Evolutionary conservation across 2,888 invertebrate species (phyloP), one percentile per base, ranked within the genome.

Genomic region (Drosophila neonasuta): DNA sequence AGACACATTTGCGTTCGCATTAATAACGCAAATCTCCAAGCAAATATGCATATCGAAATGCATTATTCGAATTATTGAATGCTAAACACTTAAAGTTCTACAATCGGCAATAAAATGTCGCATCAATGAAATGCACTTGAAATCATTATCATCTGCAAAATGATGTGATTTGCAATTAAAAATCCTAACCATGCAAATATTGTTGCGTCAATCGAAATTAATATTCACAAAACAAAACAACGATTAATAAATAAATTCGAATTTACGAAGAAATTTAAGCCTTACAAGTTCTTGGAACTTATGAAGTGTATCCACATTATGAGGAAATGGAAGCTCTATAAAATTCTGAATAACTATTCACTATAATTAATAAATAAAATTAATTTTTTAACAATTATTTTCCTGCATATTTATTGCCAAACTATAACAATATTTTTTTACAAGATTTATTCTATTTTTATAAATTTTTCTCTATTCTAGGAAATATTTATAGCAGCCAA

Each of bases 1-100:
- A 57, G 60, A 63, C 66, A 68, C 74, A 86, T 80, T 77, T 80
- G 56, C 62, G 63, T 65, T 66, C 63, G 56, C 80, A 73, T 82
- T 79, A 71, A 76, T 76, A 68, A 69, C 56, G 63, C 52, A 57
- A 36, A 36, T 54, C 39, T 32, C 15, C 39, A 59, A 57, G 24
- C 24, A 24, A 54, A 77, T 48, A 67, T 54, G 52, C 13, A 54
- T 20, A 32, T 44, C 17, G 44, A 54, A n/a, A 17, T 10, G 15
- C 39, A 24, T 55, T 13, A 24, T 24, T 24, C 24, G 13, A 39
- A 17, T 34, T 68, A 39, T 15, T 30, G 24, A 15, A 32, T 45
- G 36, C 15, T 15, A 36, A 54, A 11, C 34, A 24, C 24, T 49
- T 13, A 60, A 20, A 41, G 49, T 57, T 68, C 39, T 13, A 13